A percentile compares a stretch with the other conserved stretches of the same genome.
These are phyloP conservation scores for Propithecus coquereli DNA, from an alignment of 2,113 vertebrate genomes.

Conservation along the genomic window DNA sequence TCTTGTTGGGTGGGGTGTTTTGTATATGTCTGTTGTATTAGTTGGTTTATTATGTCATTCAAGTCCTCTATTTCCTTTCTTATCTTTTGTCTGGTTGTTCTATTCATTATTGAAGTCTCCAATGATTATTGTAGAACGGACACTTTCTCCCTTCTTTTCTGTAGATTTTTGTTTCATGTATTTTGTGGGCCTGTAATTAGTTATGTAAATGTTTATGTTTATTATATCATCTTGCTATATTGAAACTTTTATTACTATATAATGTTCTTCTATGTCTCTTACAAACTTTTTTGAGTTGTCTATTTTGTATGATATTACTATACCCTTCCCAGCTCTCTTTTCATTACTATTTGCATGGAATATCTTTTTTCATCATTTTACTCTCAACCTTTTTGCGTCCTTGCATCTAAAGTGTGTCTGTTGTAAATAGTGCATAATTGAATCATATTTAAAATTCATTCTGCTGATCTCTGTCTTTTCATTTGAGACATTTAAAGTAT, in stretches of 20 bases:
- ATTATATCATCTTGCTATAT: neutral
- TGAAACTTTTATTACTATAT: neutral
- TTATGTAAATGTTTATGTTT: neutral
- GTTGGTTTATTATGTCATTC: neutral
- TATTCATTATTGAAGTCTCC: neutral
- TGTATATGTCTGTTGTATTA: neutral
- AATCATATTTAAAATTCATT: neutral
- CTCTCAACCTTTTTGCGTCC: neutral
- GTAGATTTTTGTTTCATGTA: neutral
- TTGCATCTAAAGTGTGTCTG: neutral
- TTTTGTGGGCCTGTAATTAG: neutral
- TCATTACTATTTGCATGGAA: neutral
- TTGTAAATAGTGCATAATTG: neutral
- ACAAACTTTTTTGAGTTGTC: neutral
- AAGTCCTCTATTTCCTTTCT: neutral
- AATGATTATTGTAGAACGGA: neutral
- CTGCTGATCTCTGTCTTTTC: neutral
- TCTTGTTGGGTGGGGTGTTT: neutral
- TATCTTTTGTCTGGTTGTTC: neutral
- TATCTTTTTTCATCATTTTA: neutral
- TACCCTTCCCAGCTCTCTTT: neutral
- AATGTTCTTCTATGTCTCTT: neutral
- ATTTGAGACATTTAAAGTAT: neutral
- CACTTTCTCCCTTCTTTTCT: neutral
- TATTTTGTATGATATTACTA: neutral